Percentiles rank a stretch among this genome's conserved stretches.
Evolutionary conservation across 2,797 vertebrate species (phyloP).

Genomic region (Gadopsis bispinosus): DNA sequence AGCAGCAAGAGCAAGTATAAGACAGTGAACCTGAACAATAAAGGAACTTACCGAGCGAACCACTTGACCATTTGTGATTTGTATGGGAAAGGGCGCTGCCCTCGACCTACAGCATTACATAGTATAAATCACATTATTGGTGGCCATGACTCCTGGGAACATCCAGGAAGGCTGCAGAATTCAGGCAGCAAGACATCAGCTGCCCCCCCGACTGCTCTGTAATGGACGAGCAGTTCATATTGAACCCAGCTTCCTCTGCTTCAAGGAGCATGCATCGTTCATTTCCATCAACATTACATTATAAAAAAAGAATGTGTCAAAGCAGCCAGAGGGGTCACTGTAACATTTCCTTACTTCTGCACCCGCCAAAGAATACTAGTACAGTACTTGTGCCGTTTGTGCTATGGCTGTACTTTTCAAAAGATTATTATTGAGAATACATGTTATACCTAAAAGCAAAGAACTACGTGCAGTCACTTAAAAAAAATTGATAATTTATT

Average conservation of each 20-base stretch:
- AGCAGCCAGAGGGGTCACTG: neutral
- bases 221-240: slow-evolving; percentile 20
- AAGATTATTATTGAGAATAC: neutral
- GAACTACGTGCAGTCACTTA: neutral
- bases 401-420: neutral
- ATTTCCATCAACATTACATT: slow-evolving; percentile 11
- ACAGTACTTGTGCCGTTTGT: neutral
- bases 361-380: neutral
- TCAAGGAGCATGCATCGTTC: neutral
- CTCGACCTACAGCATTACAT: no score
- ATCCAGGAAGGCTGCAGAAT: slow-evolving; percentile 15
- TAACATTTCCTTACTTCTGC: slow-evolving; percentile 20
- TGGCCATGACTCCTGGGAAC: slow-evolving; percentile 2
- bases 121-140: neutral
- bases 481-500: no score
- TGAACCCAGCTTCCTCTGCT: slow-evolving; percentile 4
- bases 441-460: neutral
- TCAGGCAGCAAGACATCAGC: slow-evolving; percentile 15
- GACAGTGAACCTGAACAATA: no score
- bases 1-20: no score
- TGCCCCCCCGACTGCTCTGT: neutral
- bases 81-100: no score
- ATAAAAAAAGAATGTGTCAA: neutral
- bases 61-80: no score
- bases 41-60: no score